These are phyloP conservation scores for Oreochromis niloticus DNA, from an alignment of 2,113 vertebrate species.

Conservation along the genomic window DNA sequence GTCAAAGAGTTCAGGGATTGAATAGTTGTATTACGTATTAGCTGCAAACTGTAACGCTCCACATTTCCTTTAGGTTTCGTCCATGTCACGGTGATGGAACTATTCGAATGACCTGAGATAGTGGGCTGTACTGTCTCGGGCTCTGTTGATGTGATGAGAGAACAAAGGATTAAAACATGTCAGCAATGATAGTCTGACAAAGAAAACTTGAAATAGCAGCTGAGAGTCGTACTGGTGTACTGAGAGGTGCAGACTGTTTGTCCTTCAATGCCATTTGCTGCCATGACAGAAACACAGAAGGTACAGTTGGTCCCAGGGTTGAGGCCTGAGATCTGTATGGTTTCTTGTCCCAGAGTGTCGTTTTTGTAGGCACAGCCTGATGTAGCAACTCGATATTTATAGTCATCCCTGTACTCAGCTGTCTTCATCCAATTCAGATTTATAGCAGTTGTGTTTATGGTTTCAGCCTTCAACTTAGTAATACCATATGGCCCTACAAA, in stretches of 20 bases:
- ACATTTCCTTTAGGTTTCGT: conserved; percentile 26
- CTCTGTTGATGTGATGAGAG: conserved; percentile 25
- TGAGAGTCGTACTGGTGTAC: conserved; percentile 47
- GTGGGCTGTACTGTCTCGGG: conserved; percentile 26
- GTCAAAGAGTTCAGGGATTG: not conserved
- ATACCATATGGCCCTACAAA: conserved; percentile 37
- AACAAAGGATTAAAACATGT: not conserved
- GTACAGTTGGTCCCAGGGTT: conserved; percentile 34
- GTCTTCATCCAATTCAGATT: conserved; percentile 23
- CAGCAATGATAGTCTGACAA: not conserved
- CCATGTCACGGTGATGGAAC: conserved; percentile 57
- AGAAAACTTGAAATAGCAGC: not conserved
- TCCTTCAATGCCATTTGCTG: not conserved
- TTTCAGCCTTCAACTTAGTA: not conserved
- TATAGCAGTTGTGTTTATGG: conserved; percentile 40
- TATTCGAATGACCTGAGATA: conserved; percentile 39
- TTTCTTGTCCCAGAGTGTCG: rapidly evolving
- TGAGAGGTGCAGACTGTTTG: not conserved
- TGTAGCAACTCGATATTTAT: conserved; percentile 23
- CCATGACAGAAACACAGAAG: conserved; percentile 46
- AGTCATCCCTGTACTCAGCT: not conserved
- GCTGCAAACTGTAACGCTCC: not conserved
- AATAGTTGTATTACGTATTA: not conserved
- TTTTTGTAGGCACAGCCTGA: not conserved
- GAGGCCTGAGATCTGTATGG: not conserved